Base-by-base conservation (phyloP, 2,113 vertebrate species). In the Fregetta grallaria region DNA sequence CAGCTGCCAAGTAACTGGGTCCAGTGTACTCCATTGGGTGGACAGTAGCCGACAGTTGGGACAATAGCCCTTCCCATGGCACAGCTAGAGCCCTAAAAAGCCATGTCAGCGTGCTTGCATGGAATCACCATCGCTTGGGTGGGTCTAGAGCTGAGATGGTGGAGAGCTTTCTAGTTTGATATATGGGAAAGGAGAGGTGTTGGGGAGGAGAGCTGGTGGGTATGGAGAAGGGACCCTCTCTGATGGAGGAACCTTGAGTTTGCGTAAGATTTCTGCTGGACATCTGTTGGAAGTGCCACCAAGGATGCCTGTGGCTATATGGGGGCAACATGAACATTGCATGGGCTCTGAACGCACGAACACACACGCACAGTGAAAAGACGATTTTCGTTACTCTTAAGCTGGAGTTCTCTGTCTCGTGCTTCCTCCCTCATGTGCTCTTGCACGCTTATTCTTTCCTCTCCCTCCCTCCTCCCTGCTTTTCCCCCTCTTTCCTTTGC, bases 301-400 rank as follows among this genome's bases (percentile, higher is more conserved):
- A 77, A 40, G 25, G 7, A 23, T 26, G n/a, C 30, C 42, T 53
- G 13, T 49, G 30, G 34, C 9, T 45, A 15, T 45, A 45, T 11
- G 14, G 11, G 61, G 29, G 10, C 50, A 72, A 61, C 25, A 66
- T 1, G 10, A 63, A 34, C 2, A 15, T 25, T 27, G 32, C 65
- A 27, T 4, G 34, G 42, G 11, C n/a, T 86, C 75, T 78, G 58
- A 32, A 32, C 25, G 22, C 42, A 36, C 27, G 18, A 49, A 85
- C n/a, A n/a, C n/a, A n/a, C n/a, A n/a, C n/a, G n/a, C n/a, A n/a
- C 73, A 84, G 16, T 2, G 21, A 32, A 32, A 84, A 89, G 38
- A 52, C 0, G 0, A 10, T 42, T 78, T 55, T 52, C 0, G 0
- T 59, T 42, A 17, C n/a, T 74, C 45, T 36, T 30, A 73, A 13